Conservation (phyloP, 2,113 vertebrate species). For the Conger conger region DNA sequence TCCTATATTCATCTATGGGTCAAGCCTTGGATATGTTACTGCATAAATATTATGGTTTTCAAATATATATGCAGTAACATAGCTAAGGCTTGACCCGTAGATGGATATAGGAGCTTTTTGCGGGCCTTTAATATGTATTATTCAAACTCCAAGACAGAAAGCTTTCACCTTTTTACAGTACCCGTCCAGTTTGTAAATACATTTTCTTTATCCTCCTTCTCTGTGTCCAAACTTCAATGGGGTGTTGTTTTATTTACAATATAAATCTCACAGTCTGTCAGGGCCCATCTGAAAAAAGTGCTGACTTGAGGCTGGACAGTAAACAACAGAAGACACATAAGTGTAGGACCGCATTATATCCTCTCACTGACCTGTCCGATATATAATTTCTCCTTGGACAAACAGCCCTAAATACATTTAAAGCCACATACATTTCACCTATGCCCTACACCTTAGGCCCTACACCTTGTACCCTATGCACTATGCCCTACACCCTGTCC, state of each 20-base stretch:
- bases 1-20: too few relatives aligned
- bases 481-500: too few relatives aligned
- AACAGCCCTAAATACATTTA: not conserved
- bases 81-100: too few relatives aligned
- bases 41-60: too few relatives aligned
- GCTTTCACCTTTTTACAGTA: not conserved
- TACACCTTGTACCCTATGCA: too few relatives aligned
- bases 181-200: not conserved
- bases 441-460: too few relatives aligned
- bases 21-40: too few relatives aligned
- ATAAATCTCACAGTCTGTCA: not conserved
- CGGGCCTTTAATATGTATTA: not conserved
- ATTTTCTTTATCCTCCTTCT: not conserved
- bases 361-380: not conserved
- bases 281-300: constrained; percentile 3
- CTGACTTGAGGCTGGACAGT: not conserved
- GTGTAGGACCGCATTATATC: not conserved
- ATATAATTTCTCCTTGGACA: not conserved
- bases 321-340: not conserved
- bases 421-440: too few relatives aligned
- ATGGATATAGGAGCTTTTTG: not conserved
- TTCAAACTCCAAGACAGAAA: not conserved
- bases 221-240: not conserved
- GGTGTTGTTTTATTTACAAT: constrained; percentile 1
- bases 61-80: too few relatives aligned